phyloP scores from a whole-genome alignment of 2,797 vertebrate species.

The Lepilemur septentrionalis region DNA sequence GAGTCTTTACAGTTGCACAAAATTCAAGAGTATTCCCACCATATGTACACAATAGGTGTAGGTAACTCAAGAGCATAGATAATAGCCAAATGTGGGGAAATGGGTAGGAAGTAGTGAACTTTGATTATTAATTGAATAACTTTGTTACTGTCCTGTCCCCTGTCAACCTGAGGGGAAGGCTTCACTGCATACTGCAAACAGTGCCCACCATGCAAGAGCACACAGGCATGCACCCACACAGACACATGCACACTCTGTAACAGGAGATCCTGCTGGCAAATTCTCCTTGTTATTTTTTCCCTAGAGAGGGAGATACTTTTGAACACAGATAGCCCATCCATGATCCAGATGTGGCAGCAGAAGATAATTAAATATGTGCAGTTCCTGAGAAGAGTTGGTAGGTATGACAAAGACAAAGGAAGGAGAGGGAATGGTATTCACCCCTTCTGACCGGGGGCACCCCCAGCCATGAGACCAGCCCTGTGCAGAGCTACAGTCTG shows the following conservation, averaged over 20 bases:
- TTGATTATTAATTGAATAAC: background rate
- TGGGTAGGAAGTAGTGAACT: background rate
- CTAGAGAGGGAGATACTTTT: background rate
- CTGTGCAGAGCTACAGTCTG: rapidly evolving
- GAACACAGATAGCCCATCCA: background rate
- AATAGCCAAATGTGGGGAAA: background rate
- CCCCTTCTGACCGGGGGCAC: rapidly evolving
- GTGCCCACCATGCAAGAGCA: background rate
- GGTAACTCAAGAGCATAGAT: background rate
- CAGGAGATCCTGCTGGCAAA: background rate
- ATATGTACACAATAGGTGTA: rapidly evolving
- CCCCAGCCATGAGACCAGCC: rapidly evolving
- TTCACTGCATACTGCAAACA: background rate
- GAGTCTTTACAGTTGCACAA: rapidly evolving
- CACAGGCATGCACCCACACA: rapidly evolving
- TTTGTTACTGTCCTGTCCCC: background rate
- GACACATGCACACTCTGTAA: background rate
- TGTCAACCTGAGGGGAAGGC: rapidly evolving
- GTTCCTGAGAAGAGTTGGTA: background rate
- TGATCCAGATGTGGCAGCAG: background rate
- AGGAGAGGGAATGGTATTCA: rapidly evolving
- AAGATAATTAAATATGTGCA: background rate
- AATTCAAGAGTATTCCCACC: rapidly evolving
- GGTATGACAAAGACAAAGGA: background rate
- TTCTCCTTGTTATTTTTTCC: background rate